Evolutionary conservation across 1,140 invertebrate genomes (phyloP), one percentile per base, ranked within the genome.

Genomic region (Drosophila azteca): DNA sequence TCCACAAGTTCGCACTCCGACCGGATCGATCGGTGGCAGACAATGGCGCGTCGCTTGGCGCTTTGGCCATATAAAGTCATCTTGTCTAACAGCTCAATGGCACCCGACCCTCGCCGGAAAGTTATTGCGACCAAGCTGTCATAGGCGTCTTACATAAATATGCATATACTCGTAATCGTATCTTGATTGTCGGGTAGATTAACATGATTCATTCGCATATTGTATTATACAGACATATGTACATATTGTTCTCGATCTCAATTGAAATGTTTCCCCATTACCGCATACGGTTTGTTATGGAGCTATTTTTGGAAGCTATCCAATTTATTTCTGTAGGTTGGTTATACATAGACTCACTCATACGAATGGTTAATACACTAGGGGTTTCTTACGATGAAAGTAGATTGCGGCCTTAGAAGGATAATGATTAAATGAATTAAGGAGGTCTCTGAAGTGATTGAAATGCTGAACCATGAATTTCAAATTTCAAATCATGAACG

Each of bases 11-110:
- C 26, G 61, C 55, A 61, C 66, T 58, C 64, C 43, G 54, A 41
- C 51, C 64, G 59, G 54, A 41, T 54, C 64, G 59, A 44, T 75
- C 59, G 52, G 48, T 75, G 64, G 52, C 77, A 77, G 60, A 79
- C 80, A 51, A 76, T 72, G 65, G 60, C 71, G 76, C 70, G 80
- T 77, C 73, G 70, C 50, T 65, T 45, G 64, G 49, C 74, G 61
- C 58, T 72, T 78, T 60, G 66, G 66, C 81, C 81, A 81, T 84
- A 84, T 77, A 80, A 84, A 74, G 71, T 66, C 71, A 74, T 68
- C 64, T 65, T 20, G 66, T 69, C 66, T 69, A 65, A 52, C 66
- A 68, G 64, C 44, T 69, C 66, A 69, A 69, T 69, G 66, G 66
- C 44, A 43, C 9, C 26, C 44, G 17, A 49, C 50, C 51, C 50